phyloP scores from a whole-genome alignment of 1,140 invertebrate species.

The Sesamia nonagrioides region DNA sequence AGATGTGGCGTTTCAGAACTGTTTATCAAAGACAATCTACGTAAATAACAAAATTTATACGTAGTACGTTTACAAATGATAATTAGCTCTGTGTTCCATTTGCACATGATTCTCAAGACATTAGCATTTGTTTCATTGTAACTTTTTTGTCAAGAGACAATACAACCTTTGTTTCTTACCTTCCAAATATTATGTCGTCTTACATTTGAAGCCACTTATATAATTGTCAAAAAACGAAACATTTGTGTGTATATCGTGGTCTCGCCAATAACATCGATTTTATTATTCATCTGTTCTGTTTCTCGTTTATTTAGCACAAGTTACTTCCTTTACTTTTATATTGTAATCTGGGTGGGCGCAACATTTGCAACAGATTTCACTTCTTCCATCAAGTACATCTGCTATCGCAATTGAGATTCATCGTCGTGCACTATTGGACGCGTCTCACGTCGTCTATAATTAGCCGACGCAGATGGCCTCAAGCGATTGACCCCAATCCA shows the following conservation, averaged over 20 bases:
- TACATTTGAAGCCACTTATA: constrained; percentile 41
- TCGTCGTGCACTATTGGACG: constrained; percentile 73
- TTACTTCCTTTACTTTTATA: constrained; percentile 3
- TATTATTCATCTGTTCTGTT: constrained; percentile 24
- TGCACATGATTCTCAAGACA: constrained; percentile 30
- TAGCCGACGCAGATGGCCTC: constrained; percentile 84
- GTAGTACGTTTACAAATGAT: neutral
- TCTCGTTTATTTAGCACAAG: neutral
- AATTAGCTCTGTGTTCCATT: constrained; percentile 9
- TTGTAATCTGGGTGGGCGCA: constrained; percentile 27
- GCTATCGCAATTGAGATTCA: constrained; percentile 69
- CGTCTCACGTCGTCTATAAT: constrained; percentile 80
- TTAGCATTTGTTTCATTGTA: neutral
- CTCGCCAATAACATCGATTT: constrained; percentile 2
- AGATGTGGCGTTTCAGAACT: neutral
- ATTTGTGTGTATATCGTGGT: constrained; percentile 21
- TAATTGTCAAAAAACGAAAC: constrained; percentile 30
- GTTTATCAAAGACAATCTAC: neutral
- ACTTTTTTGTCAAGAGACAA: constrained; percentile 2
- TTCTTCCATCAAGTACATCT: constrained; percentile 47
- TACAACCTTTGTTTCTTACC: constrained; percentile 28
- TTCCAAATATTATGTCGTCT: constrained; percentile 20
- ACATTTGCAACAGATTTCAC: constrained; percentile 49
- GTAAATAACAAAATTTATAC: neutral
- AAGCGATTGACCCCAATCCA: constrained; percentile 85